Evolutionary conservation across 2,113 vertebrate genomes (phyloP), one percentile per base, ranked within the genome.

Genomic region (Lamprologus sp.): DNA sequence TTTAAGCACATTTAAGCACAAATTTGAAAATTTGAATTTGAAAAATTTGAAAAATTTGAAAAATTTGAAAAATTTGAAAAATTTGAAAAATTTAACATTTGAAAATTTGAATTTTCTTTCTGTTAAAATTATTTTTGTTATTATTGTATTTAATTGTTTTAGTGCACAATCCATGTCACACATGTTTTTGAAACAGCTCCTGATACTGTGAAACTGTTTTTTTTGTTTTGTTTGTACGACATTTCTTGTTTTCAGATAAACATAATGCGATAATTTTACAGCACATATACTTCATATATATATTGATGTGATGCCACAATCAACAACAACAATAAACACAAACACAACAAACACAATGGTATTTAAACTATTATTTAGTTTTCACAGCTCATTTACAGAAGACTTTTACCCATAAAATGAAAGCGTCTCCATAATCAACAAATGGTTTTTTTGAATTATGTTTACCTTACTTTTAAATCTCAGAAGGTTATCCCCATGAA

Each of bases 401-500:
- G 2, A 45, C 21, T 10, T 73, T 7, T 75, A 26, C 68, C 40
- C 5, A 45, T 7, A 47, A 75, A 75, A 17, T 73, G 9, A 73
- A 45, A 73, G 4, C 0, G 9, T 9, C 9, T 73, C 9, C 68
- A 47, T 28, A 73, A 75, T 47, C 14, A 75, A 47, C 23, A 2
- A 28, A 75, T 28, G 4, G 0, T 5, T 17, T 28, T 7, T 75
- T 7, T 75, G 26, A 23, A 7, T 19, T 75, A 28, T 19, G 14
- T 49, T 86, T 51, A 63, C 45, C 45, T 77, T 60, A 63, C 10
- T 63, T 77, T 21, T 12, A 13, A 77, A 79, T 35, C 10, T 15
- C 7, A 51, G 5, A 23, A 54, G 17, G 45, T 8, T 5, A 47
- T 84, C 9, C 10, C 3, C 1, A 23, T 75, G 10, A 85, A 42